Evolutionary conservation across 2,113 vertebrate species (phyloP).

Genomic region (Anguilla rostrata): DNA sequence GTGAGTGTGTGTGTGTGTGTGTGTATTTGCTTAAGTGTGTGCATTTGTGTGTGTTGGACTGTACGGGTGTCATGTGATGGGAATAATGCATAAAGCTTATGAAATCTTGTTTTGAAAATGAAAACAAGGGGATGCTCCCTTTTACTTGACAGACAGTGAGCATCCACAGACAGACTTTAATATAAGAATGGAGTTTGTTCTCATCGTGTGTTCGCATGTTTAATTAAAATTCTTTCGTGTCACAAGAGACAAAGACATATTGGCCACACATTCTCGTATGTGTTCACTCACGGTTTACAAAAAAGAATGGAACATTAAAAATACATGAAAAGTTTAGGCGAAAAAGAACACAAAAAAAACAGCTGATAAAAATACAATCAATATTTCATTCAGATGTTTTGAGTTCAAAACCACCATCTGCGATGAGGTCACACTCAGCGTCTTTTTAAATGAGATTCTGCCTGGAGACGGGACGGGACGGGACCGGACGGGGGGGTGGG

Average conservation of each 20-base stretch:
- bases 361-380: constrained; percentile 17
- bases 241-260: neutral
- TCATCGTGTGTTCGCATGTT: neutral
- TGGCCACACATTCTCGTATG: neutral
- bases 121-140: neutral
- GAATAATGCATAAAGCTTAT: too few relatives aligned
- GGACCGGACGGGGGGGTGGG: neutral
- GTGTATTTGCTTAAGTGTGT: too few relatives aligned
- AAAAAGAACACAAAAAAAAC: neutral
- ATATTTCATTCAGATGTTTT: constrained; percentile 23
- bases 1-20: too few relatives aligned
- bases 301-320: constrained; percentile 3
- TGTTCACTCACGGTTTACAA: neutral
- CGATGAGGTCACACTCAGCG: neutral
- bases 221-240: neutral
- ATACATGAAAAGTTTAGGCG: constrained; percentile 1
- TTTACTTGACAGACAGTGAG: neutral
- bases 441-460: constrained; percentile 10
- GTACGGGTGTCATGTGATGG: too few relatives aligned
- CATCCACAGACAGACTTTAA: neutral
- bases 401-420: neutral
- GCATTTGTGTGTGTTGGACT: too few relatives aligned
- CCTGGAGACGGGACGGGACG: neutral
- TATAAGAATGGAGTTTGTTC: too few relatives aligned
- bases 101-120: neutral